Percentiles rank a stretch among this genome's conserved stretches.
Conservation (phyloP, 2,113 vertebrate species). For the Hyla sarda region DNA sequence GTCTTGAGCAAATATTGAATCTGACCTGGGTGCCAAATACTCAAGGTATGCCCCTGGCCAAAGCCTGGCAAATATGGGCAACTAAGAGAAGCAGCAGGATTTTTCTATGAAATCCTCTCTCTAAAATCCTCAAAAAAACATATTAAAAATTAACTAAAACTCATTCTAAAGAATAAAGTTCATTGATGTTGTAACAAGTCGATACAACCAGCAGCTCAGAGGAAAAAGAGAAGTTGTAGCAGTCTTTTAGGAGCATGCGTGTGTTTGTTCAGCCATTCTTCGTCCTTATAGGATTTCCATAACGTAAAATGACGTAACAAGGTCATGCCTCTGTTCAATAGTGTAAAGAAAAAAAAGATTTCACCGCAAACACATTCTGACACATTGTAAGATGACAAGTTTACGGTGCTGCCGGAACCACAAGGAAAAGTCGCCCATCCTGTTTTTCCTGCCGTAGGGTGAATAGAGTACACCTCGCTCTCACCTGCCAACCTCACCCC, state of each 20-base stretch:
- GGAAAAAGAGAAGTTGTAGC: neutral
- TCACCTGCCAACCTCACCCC: conserved; percentile 57
- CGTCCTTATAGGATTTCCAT: conserved; percentile 50
- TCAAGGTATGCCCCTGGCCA: too few relatives aligned
- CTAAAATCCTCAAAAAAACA: too few relatives aligned
- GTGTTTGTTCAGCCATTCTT: conserved; percentile 27
- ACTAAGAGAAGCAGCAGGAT: too few relatives aligned
- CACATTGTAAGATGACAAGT: conserved; percentile 66
- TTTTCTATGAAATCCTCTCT: too few relatives aligned
- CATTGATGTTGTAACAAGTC: too few relatives aligned
- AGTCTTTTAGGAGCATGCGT: conserved; percentile 11
- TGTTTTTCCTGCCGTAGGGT: conserved; percentile 61
- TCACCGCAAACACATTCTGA: conserved; percentile 62
- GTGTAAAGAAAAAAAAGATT: conserved; percentile 38
- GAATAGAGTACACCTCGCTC: conserved; percentile 37
- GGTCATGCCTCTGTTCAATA: conserved; percentile 42
- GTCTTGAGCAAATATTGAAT: too few relatives aligned
- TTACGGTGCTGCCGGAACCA: conserved; percentile 55
- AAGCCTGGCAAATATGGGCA: too few relatives aligned
- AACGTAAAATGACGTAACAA: conserved; percentile 49
- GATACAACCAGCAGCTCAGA: too few relatives aligned
- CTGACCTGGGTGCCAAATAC: too few relatives aligned
- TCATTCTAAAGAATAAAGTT: too few relatives aligned
- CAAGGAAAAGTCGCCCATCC: conserved; percentile 54
- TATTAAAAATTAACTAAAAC: too few relatives aligned